Conservation (phyloP, 2,113 vertebrate genomes). For the Caretta caretta region DNA sequence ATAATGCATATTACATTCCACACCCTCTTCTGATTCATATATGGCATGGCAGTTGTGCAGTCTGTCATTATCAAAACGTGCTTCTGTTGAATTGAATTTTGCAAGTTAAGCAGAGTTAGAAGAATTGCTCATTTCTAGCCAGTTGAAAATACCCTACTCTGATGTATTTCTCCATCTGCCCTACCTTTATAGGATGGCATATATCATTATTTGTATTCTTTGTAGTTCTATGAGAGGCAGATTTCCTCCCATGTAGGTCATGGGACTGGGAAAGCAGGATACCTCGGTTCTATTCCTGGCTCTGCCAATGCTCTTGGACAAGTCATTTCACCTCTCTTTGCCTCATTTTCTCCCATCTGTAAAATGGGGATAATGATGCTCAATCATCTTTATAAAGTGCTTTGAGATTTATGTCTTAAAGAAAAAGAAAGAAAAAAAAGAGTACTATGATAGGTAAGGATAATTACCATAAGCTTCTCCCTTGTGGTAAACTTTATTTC, state of each 20-base stretch:
- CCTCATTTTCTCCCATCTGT: neutral
- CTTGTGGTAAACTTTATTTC: neutral
- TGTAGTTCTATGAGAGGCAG: neutral
- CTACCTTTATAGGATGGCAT: neutral
- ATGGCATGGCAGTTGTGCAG: neutral
- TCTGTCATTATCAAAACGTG: neutral
- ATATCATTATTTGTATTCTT: neutral
- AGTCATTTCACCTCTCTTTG: neutral
- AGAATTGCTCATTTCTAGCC: neutral
- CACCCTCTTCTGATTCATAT: accelerated
- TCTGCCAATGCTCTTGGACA: neutral
- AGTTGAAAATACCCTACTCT: neutral
- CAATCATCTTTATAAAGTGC: neutral
- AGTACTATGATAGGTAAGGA: neutral
- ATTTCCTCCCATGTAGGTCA: neutral
- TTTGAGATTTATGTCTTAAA: neutral
- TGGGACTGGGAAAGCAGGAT: neutral
- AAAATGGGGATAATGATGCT: neutral
- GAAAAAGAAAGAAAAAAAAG: neutral
- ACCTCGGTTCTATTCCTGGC: accelerated
- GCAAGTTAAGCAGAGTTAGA: neutral
- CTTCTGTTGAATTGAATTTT: accelerated
- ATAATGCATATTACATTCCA: accelerated
- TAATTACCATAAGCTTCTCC: neutral
- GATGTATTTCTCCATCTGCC: neutral